phyloP scores from a whole-genome alignment of 2,797 vertebrate species.

The Potorous gilbertii region DNA sequence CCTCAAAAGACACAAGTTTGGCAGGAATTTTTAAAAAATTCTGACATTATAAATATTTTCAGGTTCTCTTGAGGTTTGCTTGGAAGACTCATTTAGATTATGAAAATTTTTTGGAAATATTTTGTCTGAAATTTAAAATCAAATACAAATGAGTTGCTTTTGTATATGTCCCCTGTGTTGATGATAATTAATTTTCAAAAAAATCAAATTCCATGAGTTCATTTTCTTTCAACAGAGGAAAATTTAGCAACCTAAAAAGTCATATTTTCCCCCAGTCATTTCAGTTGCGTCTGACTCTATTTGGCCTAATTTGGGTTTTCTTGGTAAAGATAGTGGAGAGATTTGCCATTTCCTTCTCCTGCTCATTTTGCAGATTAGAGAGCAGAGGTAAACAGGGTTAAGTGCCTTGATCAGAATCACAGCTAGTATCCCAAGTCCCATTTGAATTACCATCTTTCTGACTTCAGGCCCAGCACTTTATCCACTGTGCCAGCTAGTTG shows the following conservation, averaged over 20 bases:
- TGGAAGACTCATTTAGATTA: conserved; percentile 61
- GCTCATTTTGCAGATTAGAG: neutral
- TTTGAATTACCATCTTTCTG: neutral
- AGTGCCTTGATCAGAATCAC: neutral
- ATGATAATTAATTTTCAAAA: neutral
- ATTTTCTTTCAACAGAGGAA: neutral
- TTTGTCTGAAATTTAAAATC: conserved; percentile 43
- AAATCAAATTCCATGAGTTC: neutral
- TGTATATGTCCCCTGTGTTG: conserved; percentile 1
- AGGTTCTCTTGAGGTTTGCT: conserved; percentile 68
- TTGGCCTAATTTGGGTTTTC: neutral
- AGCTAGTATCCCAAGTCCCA: neutral
- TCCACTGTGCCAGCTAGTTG: neutral
- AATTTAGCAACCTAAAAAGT: neutral
- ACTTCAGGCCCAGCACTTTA: neutral
- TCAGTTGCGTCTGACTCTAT: neutral
- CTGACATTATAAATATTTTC: conserved; percentile 53
- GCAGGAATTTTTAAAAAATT: conserved; percentile 55
- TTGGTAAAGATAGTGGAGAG: neutral
- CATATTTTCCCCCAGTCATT: neutral
- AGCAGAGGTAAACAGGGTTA: neutral
- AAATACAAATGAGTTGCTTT: neutral
- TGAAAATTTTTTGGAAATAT: conserved; percentile 40
- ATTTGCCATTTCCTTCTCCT: neutral
- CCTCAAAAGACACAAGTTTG: conserved; percentile 65